Evolutionary conservation across 2,113 vertebrate species (phyloP).

Genomic region (Lamprologus ornatipinnis): DNA sequence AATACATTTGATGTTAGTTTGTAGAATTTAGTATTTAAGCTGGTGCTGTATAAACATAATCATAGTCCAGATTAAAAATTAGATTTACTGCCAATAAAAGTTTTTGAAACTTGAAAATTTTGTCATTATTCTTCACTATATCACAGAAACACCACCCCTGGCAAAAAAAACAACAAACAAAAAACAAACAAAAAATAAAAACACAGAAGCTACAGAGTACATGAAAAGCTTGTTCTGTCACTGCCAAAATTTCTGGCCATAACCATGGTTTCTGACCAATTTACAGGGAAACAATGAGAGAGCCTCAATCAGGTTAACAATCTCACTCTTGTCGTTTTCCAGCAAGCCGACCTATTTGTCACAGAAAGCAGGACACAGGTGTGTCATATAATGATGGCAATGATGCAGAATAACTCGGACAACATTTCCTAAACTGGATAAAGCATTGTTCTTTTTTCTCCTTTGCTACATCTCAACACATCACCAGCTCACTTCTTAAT

Average conservation of each 20-base stretch:
- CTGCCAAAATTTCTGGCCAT: background rate
- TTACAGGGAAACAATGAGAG: background rate
- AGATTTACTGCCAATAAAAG: background rate
- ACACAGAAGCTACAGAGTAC: background rate
- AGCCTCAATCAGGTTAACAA: constrained; percentile 7
- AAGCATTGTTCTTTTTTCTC: background rate
- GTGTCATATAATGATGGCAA: constrained; percentile 26
- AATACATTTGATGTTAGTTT: background rate
- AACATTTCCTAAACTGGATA: constrained; percentile 15
- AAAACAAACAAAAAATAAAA: background rate
- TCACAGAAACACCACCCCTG: background rate
- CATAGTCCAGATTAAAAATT: background rate
- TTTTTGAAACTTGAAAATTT: background rate
- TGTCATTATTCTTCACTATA: background rate
- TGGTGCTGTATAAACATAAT: background rate
- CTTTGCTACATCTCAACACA: background rate
- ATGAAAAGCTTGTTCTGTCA: background rate
- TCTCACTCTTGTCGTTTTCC: constrained; percentile 8
- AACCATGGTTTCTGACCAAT: background rate
- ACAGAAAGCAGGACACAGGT: constrained; percentile 25
- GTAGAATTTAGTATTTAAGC: background rate
- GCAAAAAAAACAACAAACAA: background rate
- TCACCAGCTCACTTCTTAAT: constrained; percentile 23
- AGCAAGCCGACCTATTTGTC: background rate
- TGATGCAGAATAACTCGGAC: constrained; percentile 15